Evolutionary conservation across 1,140 invertebrate genomes (phyloP).

Genomic region (Andrena cerasifolii): DNA sequence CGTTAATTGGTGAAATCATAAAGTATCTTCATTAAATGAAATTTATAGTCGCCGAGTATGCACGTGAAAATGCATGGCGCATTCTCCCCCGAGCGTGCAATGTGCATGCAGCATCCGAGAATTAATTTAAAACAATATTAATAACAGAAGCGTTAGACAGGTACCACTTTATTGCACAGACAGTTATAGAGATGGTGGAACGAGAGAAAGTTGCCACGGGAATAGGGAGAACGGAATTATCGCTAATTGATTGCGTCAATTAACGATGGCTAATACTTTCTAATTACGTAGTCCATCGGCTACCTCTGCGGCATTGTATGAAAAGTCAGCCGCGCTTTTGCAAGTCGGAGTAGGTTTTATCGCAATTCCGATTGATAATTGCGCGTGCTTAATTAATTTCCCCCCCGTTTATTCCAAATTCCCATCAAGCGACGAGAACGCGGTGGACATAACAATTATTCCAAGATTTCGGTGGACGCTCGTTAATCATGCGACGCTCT

Average conservation of each 20-base stretch:
- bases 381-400: neutral
- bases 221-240: neutral
- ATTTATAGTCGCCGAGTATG: neutral
- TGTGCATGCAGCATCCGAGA: neutral
- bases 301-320: neutral
- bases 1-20: neutral
- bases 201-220: neutral
- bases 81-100: neutral
- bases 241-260: slow-evolving; percentile 22
- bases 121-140: slow-evolving; percentile 21
- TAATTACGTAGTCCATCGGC: neutral
- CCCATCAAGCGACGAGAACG: neutral
- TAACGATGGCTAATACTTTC: slow-evolving; percentile 4
- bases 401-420: neutral
- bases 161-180: neutral
- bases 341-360: neutral
- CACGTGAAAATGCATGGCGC: neutral
- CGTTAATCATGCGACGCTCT: slow-evolving; percentile 69
- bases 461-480: slow-evolving; percentile 61
- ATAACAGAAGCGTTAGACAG: neutral
- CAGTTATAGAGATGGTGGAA: neutral
- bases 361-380: neutral
- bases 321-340: neutral
- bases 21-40: slow-evolving; percentile 3
- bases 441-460: slow-evolving; percentile 44